Conservation (phyloP, 1,140 invertebrate genomes). For the Drosophila yakuba region DNA sequence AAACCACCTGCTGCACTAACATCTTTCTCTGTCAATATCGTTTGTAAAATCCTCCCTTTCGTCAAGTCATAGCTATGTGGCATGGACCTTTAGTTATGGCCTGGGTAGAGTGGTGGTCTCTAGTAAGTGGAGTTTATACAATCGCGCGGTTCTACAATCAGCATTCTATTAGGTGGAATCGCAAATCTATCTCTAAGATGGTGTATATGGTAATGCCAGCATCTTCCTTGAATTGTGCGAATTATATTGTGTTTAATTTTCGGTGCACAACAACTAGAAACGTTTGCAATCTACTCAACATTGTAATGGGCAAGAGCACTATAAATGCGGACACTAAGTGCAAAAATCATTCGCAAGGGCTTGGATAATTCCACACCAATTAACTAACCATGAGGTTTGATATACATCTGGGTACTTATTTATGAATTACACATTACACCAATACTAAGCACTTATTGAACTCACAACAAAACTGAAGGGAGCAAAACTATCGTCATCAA, state of each 20-base stretch:
- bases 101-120: slow-evolving; percentile 27
- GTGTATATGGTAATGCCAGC: slow-evolving; percentile 18
- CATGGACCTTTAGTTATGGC: slow-evolving; percentile 29
- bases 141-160: slow-evolving; percentile 37
- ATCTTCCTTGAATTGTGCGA: slow-evolving; percentile 49
- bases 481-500: slow-evolving; percentile 29
- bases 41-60: slow-evolving; percentile 28
- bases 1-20: slow-evolving; percentile 49
- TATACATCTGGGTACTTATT: slow-evolving; percentile 22
- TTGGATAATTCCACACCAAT: slow-evolving; percentile 34
- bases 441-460: slow-evolving; percentile 57
- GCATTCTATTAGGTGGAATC: slow-evolving; percentile 28
- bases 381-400: slow-evolving; percentile 34
- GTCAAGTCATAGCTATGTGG: slow-evolving; percentile 10
- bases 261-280: slow-evolving; percentile 68
- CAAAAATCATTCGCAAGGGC: slow-evolving; percentile 39
- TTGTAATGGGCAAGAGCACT: slow-evolving; percentile 49
- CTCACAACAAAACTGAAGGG: slow-evolving; percentile 46
- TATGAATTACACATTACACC: slow-evolving; percentile 38
- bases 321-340: slow-evolving; percentile 50
- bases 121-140: slow-evolving; percentile 45
- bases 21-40: slow-evolving; percentile 6
- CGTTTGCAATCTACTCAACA: slow-evolving; percentile 63
- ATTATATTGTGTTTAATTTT: slow-evolving; percentile 47
- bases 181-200: slow-evolving; percentile 19